These are phyloP conservation scores for Zaprionus africanus DNA, from an alignment of 1,140 invertebrate species.

Conservation along the genomic window DNA sequence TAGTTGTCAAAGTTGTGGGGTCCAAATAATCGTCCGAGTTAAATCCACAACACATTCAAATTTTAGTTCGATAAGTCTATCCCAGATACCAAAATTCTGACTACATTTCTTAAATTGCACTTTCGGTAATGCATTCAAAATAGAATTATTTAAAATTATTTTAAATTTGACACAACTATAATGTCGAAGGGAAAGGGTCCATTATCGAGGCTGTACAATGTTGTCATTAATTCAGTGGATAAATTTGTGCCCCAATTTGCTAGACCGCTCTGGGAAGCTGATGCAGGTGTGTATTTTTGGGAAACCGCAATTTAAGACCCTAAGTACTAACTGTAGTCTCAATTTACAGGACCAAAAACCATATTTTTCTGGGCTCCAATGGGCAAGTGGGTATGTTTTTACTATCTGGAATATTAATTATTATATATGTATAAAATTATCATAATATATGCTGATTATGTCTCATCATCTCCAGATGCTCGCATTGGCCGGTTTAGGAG, in stretches of 20 bases:
- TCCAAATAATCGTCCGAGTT: neutral
- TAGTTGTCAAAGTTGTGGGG: neutral
- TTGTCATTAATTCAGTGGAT: conserved; percentile 26
- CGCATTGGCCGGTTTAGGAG: conserved; percentile 49
- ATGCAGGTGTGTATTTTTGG: conserved; percentile 35
- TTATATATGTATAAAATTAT: no score
- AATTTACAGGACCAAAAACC: conserved; percentile 46
- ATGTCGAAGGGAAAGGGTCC: conserved; percentile 55
- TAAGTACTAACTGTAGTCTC: neutral
- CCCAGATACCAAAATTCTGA: neutral
- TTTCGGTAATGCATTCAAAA: neutral
- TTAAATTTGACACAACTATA: neutral
- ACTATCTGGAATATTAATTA: no score
- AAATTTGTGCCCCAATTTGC: conserved; percentile 26
- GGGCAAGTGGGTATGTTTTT: conserved; percentile 55
- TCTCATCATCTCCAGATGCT: conserved; percentile 22
- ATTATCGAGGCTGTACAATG: conserved; percentile 53
- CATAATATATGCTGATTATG: neutral
- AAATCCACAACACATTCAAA: neutral
- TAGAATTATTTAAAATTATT: neutral
- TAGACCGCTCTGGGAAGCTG: conserved; percentile 51
- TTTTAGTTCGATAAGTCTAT: neutral
- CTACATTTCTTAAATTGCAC: neutral
- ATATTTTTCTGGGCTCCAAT: conserved; percentile 64
- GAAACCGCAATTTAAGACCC: neutral